These are phyloP conservation scores for Pachyuromys duprasi DNA, from an alignment of 2,797 vertebrate genomes.

Conservation along the genomic window DNA sequence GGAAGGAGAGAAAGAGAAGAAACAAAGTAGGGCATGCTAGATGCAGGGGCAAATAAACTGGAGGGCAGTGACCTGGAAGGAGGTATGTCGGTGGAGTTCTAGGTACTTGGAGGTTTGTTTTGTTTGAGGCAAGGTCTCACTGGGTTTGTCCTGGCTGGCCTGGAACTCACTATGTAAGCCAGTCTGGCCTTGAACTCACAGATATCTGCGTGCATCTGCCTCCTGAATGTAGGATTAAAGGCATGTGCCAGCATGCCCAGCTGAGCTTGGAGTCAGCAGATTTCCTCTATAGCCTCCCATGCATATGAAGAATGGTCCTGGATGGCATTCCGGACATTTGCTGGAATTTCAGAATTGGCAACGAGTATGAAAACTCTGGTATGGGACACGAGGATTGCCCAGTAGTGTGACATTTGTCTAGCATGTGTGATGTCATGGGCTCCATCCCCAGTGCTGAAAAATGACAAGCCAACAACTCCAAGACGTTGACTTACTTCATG, in stretches of 20 bases:
- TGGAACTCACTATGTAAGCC: not conserved
- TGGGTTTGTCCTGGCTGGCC: not conserved
- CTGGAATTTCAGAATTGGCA: not conserved
- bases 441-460: not conserved
- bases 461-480: not conserved
- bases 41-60: accelerated
- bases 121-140: not conserved
- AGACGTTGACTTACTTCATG: not conserved
- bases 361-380: not conserved
- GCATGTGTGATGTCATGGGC: not conserved
- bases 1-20: not conserved
- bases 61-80: not conserved
- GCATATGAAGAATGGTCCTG: not conserved
- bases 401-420: not conserved
- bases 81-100: no score
- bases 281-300: not conserved
- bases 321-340: not conserved
- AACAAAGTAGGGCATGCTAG: not conserved
- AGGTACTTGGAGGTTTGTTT: not conserved
- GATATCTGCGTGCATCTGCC: not conserved
- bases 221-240: not conserved
- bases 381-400: not conserved
- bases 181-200: not conserved
- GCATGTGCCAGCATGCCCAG: not conserved
- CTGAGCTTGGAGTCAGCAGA: no score